Evolutionary conservation across 2,888 invertebrate species (phyloP).

Genomic region (Glyphotaelius pellucidus): DNA sequence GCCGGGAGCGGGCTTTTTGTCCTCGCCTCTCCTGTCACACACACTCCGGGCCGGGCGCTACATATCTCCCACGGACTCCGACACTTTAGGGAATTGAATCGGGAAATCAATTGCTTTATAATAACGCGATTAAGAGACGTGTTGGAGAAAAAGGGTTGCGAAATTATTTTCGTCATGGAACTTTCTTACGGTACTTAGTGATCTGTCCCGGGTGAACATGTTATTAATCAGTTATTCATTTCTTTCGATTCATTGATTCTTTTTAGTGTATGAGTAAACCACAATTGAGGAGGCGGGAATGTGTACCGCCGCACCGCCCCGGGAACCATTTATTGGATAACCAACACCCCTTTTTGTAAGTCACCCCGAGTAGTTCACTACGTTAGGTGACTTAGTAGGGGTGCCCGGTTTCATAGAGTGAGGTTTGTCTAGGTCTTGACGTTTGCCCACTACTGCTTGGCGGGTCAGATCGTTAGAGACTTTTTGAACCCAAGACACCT

Average conservation of each 20-base stretch:
- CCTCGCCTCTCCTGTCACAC: conserved; percentile 41
- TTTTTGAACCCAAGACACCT: too few relatives aligned
- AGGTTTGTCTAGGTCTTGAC: too few relatives aligned
- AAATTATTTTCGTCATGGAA: neutral
- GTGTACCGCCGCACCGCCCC: too few relatives aligned
- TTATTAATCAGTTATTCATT: neutral
- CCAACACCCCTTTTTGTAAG: too few relatives aligned
- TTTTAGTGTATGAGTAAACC: too few relatives aligned
- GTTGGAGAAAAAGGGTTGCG: conserved; percentile 9
- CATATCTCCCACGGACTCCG: conserved; percentile 16
- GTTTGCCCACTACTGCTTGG: too few relatives aligned
- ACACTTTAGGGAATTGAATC: conserved; percentile 36
- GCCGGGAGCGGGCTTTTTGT: conserved; percentile 40
- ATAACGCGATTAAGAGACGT: conserved; percentile 40
- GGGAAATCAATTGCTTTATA: conserved; percentile 52
- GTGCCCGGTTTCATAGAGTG: too few relatives aligned
- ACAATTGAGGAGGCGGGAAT: too few relatives aligned
- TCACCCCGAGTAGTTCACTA: too few relatives aligned
- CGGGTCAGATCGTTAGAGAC: too few relatives aligned
- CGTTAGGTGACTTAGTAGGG: too few relatives aligned
- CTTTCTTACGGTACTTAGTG: neutral
- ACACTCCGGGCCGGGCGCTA: conserved; percentile 37
- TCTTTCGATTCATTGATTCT: neutral
- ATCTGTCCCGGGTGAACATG: neutral
- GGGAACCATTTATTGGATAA: too few relatives aligned